Base-by-base conservation (phyloP, 2,888 invertebrate genomes). In the Trachelus tabidus region DNA sequence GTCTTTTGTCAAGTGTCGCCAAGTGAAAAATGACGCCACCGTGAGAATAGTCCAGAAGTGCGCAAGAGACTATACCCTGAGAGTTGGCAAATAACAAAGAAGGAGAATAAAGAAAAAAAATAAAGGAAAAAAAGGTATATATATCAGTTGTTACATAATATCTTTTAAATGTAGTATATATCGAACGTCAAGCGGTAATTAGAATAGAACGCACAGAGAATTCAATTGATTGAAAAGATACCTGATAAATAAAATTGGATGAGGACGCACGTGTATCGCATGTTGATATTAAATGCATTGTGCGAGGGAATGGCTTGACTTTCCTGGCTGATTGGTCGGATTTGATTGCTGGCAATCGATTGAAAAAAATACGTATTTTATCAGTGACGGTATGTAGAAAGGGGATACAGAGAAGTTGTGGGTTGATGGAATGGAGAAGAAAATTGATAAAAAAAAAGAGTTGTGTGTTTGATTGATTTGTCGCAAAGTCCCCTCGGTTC, bases 381-480 rank as follows among this genome's bases (percentile, higher is more conserved):
- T 31, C 71, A 34, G 71, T 34, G 71, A 56, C 23, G 9, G 23
- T 23, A 56, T 3, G 71, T 71, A 15, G 71, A 30, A 71, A 11
- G 23, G 23, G 23, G 56, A 15, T 23, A 23, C 6, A 23, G 23
- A 23, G 1, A 35, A 35, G 56, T 56, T 56, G 56, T 23, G 23
- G 23, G 2, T 56, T 56, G 23, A 56, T 56, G 71, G 71, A 71
- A 71, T 71, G 71, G 71, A 23, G 76, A 56, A 81, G 73, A 80
- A 83, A 83, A 83, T 81, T 83, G 80, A 80, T 56, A 37, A 30
- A 73, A 37, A 34, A 73, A 68, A 40, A 79, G 82, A 68, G 31
- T 78, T 77, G 77, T 33, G 11, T 3, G 71, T 9, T 75, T 82
- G 83, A 89, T 88, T 87, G 86, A 89, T 88, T 86, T 87, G 86